Evolutionary conservation across 2,797 vertebrate genomes (phyloP).

Genomic region (Fundulus diaphanus): DNA sequence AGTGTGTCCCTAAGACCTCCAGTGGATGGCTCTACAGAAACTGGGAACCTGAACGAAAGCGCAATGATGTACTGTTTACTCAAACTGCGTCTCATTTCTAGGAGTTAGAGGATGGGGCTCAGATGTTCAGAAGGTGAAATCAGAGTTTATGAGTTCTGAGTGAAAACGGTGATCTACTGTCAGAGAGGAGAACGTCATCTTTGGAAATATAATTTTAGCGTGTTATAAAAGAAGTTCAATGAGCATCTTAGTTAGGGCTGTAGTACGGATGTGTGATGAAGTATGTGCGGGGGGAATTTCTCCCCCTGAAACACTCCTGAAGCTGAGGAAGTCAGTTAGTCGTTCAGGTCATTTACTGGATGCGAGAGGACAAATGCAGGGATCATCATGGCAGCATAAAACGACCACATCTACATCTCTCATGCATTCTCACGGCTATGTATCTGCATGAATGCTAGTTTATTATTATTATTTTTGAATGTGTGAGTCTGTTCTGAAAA

Average conservation of each 20-base stretch:
- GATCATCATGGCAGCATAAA: slow-evolving; percentile 64
- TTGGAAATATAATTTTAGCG: slow-evolving; percentile 53
- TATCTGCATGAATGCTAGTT: slow-evolving; percentile 23
- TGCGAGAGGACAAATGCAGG: slow-evolving; percentile 29
- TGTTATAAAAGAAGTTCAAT: slow-evolving; percentile 40
- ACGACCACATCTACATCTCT: slow-evolving; percentile 57
- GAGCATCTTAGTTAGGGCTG: slow-evolving; percentile 59
- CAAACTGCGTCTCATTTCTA: slow-evolving; percentile 49
- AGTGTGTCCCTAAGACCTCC: slow-evolving; percentile 66
- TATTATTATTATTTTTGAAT: slow-evolving; percentile 1
- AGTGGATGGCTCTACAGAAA: slow-evolving; percentile 44
- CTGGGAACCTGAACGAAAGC: slow-evolving; percentile 26
- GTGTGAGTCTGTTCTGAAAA: slow-evolving; percentile 38
- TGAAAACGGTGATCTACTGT: slow-evolving; percentile 46
- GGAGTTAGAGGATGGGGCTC: slow-evolving; percentile 35
- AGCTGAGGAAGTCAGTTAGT: slow-evolving; percentile 24
- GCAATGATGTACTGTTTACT: slow-evolving; percentile 54
- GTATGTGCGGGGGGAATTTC: slow-evolving; percentile 49
- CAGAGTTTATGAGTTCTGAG: slow-evolving; percentile 44
- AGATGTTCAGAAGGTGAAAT: slow-evolving; percentile 40
- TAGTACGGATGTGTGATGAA: slow-evolving; percentile 51
- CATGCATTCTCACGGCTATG: slow-evolving; percentile 59
- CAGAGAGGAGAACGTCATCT: slow-evolving; percentile 32
- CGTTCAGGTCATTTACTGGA: slow-evolving; percentile 34
- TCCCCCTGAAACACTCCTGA: slow-evolving; percentile 32